These are phyloP conservation scores for Tragelaphus scriptus DNA, from an alignment of 2,113 vertebrate species.

Conservation along the genomic window DNA sequence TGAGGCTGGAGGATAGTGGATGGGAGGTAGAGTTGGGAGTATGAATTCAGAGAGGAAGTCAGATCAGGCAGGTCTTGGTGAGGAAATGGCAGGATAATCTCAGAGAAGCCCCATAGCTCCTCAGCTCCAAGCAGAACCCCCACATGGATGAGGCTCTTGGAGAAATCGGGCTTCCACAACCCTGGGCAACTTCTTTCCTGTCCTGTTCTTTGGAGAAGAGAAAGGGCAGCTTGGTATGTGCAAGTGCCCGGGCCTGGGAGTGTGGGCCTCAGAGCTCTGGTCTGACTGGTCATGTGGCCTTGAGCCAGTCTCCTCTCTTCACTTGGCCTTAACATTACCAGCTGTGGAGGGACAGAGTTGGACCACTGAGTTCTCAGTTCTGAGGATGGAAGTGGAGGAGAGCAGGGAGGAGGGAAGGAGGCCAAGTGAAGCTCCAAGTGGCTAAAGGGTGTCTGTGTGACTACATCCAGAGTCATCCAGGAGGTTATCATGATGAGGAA, in stretches of 20 bases:
- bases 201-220: neutral
- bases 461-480: neutral
- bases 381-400: neutral
- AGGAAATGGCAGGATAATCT: neutral
- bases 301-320: neutral
- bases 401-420: neutral
- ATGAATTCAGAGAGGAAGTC: neutral
- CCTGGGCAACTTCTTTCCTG: neutral
- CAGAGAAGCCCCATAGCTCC: neutral
- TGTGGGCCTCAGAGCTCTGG: neutral
- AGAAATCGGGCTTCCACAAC: neutral
- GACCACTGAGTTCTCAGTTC: neutral
- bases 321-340: neutral
- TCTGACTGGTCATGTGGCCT: neutral
- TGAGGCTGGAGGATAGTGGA: neutral
- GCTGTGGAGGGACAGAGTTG: neutral
- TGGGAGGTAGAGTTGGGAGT: neutral
- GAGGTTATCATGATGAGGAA: neutral
- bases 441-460: neutral
- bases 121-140: neutral
- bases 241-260: neutral
- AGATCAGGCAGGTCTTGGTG: neutral
- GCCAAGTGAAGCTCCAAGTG: neutral
- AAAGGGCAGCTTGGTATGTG: neutral
- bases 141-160: neutral